Conservation (phyloP, 2,888 invertebrate genomes). For the Ormia ochracea region DNA sequence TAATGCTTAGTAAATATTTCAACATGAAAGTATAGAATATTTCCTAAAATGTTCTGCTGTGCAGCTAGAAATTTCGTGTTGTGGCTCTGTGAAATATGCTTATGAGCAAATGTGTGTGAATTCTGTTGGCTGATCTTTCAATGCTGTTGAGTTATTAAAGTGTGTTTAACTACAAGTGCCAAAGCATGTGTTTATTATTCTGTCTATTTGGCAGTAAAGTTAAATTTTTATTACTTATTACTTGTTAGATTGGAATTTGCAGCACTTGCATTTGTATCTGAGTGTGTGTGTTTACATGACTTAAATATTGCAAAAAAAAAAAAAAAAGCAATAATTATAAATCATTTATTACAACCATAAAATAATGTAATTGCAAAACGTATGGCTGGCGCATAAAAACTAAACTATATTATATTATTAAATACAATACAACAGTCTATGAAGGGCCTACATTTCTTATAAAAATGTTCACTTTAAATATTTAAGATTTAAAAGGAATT, state of each 20-base stretch:
- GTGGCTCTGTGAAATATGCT: background rate
- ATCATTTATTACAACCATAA: no score
- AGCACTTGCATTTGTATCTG: background rate
- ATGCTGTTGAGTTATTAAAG: background rate
- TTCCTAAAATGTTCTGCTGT: conserved; percentile 15
- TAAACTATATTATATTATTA: no score
- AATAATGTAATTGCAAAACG: no score
- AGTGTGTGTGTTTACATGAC: background rate
- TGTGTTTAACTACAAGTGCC: background rate
- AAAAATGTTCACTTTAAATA: no score
- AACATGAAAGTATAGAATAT: background rate
- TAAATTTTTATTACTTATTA: background rate
- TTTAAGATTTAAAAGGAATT: no score
- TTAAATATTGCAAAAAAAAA: no score
- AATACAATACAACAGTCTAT: no score
- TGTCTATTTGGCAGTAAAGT: background rate
- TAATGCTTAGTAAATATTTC: conserved; percentile 27
- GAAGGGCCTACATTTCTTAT: no score
- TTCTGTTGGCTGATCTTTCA: background rate
- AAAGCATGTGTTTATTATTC: background rate
- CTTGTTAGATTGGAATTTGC: background rate
- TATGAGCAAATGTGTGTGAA: background rate
- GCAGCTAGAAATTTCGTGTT: background rate
- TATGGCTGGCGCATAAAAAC: no score
- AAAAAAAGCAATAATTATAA: no score